Base-by-base conservation (phyloP, 2,797 vertebrate genomes). In the Nasua narica region DNA sequence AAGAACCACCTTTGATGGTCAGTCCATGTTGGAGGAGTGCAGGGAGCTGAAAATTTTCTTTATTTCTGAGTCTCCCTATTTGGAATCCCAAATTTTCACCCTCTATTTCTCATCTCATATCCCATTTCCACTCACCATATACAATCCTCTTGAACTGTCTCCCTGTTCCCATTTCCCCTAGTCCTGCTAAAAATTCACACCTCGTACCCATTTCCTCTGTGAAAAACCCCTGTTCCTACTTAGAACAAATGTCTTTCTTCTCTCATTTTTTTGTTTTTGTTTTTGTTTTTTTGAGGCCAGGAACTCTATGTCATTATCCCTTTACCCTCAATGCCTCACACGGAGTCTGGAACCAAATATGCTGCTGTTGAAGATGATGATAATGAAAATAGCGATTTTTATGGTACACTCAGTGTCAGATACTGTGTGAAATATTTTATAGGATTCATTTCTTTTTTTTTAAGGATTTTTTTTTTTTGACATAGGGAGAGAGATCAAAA, bases 381-480 rank as follows among this genome's bases (percentile, higher is more conserved):
- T 12, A 7, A 50, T 52, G 40, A 89, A 5, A 84, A 32, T 3
- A 85, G 18, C 27, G 90, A 18, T 91, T 6, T 50, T 84, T 81
- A 32, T 3, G 77, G 88, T 77, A 6, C 11, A 48, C 40, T 79
- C n/a, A 19, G 15, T 43, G 62, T 65, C 54, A 95, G 25, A 76
- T 50, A 74, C 48, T 86, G 11, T 79, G 23, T 15, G 21, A 81
- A 79, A 21, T 77, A 69, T 87, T 91, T 67, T 46, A 83, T 1
- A 35, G 7, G n/a, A 94, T 29, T 94, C 56, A 27, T 56, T 97
- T 77, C 21, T 40, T 40, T 40, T 40, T 40, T 40, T 40, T n/a
- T n/a, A n/a, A n/a, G n/a, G n/a, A n/a, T 40, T 40, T 40, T 40
- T 40, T 40, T 40, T 40, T 40, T 40, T 40, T 40, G 3, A 40